Percentiles rank a stretch among this genome's conserved stretches.
These are phyloP conservation scores for Andrena chrysosceles DNA, from an alignment of 2,888 invertebrate genomes.

Conservation along the genomic window DNA sequence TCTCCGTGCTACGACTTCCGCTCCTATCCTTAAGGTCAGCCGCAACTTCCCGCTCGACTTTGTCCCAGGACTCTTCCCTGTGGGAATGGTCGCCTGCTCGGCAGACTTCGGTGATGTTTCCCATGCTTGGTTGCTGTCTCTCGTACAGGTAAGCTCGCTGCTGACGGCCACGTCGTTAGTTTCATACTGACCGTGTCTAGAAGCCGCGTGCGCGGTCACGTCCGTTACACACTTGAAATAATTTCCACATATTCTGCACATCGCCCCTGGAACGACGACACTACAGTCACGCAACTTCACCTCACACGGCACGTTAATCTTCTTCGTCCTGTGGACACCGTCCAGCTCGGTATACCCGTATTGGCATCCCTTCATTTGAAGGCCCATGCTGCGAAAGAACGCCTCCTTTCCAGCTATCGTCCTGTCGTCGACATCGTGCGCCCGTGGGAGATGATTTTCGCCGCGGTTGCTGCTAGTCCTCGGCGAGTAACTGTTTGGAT, in stretches of 20 bases:
- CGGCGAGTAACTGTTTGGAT: conserved; percentile 28
- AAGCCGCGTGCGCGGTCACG: conserved; percentile 58
- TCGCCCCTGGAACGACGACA: conserved; percentile 69
- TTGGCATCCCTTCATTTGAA: conserved; percentile 45
- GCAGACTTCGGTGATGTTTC: background rate
- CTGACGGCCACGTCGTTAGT: background rate
- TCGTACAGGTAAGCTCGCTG: background rate
- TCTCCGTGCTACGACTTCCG: conserved; percentile 67
- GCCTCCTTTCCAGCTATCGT: conserved; percentile 54
- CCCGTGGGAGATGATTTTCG: conserved; percentile 1
- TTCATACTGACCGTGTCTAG: conserved; percentile 48
- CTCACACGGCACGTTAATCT: conserved; percentile 18
- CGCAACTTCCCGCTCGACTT: conserved; percentile 14
- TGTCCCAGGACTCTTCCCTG: background rate
- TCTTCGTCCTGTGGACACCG: background rate
- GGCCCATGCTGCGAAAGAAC: conserved; percentile 66
- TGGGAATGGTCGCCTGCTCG: background rate
- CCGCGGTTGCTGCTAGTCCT: conserved; percentile 28
- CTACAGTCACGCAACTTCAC: conserved; percentile 68
- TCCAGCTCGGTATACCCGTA: background rate
- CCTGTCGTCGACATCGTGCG: background rate
- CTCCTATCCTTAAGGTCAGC: conserved; percentile 72
- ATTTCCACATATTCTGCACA: conserved; percentile 70
- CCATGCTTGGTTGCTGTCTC: background rate
- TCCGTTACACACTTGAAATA: conserved; percentile 75